Percentiles rank a stretch among this genome's conserved stretches.
phyloP scores from a whole-genome alignment of 2,797 vertebrate genomes.

The Brachymystax lenok region DNA sequence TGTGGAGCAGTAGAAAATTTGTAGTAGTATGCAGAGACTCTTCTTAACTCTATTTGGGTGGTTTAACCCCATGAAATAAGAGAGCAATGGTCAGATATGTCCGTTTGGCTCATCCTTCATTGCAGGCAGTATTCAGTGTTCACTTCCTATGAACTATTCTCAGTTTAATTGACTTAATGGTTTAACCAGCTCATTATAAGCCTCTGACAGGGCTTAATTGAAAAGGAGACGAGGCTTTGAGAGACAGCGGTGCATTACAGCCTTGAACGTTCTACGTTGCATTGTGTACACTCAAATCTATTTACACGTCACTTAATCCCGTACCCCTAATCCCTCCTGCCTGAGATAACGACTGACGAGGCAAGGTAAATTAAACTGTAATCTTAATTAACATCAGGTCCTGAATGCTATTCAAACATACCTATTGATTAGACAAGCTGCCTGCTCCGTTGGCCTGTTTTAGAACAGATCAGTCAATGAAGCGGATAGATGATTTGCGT shows the following conservation, averaged over 20 bases:
- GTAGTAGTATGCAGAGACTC: neutral
- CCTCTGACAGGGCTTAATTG: conserved; percentile 43
- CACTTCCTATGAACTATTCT: conserved; percentile 15
- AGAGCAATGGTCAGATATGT: neutral
- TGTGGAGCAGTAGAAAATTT: neutral
- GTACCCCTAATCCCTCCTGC: conserved; percentile 47
- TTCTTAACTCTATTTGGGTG: neutral
- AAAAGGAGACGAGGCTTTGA: conserved; percentile 37
- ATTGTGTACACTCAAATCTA: conserved; percentile 41
- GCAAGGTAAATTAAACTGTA: conserved; percentile 27
- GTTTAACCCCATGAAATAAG: neutral
- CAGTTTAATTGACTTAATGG: conserved; percentile 18
- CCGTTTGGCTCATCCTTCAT: neutral
- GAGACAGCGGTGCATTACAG: conserved; percentile 32
- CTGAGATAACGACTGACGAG: conserved; percentile 41
- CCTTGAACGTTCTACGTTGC: conserved; percentile 24
- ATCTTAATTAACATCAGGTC: conserved; percentile 71
- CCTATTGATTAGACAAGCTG: conserved; percentile 43
- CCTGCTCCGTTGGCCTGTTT: conserved; percentile 15
- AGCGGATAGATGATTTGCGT: conserved; percentile 34
- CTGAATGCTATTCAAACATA: conserved; percentile 57
- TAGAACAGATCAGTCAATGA: conserved; percentile 23
- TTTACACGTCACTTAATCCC: conserved; percentile 65
- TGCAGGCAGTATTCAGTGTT: neutral
- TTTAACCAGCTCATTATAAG: conserved; percentile 28